phyloP scores from a whole-genome alignment of 2,888 invertebrate species.

The Sceliomorpha sp. region DNA sequence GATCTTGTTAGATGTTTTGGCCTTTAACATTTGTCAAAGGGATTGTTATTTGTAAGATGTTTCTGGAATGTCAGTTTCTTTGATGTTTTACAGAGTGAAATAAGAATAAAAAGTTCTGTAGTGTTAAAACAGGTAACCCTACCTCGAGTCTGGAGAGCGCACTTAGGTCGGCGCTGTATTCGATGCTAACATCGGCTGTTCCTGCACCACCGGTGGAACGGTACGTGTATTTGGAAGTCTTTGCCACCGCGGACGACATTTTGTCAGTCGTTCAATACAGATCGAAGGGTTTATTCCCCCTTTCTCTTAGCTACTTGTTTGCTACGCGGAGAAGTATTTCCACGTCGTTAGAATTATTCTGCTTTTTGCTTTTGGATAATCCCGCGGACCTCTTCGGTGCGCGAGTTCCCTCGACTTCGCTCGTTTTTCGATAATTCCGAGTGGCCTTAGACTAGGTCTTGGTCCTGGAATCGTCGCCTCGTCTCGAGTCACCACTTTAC shows the following conservation, averaged over 20 bases:
- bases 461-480: constrained; percentile 30
- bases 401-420: constrained; percentile 25
- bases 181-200: constrained; percentile 94
- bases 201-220: constrained; percentile 90
- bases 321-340: constrained; percentile 34
- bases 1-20: no score
- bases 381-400: constrained; percentile 18
- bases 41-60: no score
- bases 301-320: constrained; percentile 8
- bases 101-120: no score
- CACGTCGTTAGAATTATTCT: constrained; percentile 41
- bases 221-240: constrained; percentile 95
- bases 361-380: no score
- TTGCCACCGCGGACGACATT: constrained; percentile 88
- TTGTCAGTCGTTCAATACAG: constrained; percentile 35
- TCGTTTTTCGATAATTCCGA: constrained; percentile 35
- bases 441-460: not conserved
- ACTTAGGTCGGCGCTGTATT: constrained; percentile 96
- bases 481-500: constrained; percentile 47
- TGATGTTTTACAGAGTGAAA: no score
- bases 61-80: no score
- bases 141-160: constrained; percentile 98
- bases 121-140: no score
- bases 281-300: not conserved
- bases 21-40: no score